Evolutionary conservation across 2,797 vertebrate species (phyloP).

Genomic region (Steatocranus sp.): DNA sequence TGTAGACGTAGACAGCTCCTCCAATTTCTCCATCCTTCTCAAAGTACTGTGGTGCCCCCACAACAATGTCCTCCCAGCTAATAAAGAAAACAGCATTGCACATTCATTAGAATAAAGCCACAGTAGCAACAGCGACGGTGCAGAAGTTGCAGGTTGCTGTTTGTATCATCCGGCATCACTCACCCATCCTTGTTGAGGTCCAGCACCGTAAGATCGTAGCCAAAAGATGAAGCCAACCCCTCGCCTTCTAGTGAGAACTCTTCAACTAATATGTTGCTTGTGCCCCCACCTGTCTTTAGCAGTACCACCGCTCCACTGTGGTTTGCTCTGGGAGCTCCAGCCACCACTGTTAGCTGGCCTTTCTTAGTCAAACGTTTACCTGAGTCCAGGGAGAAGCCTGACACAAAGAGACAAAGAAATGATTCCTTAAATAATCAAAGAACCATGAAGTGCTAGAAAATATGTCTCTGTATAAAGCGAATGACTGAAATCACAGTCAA

Average conservation of each 20-base stretch:
- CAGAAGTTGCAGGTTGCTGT: background rate
- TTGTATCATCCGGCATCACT: slow-evolving; percentile 3
- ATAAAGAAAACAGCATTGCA: background rate
- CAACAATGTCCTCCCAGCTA: slow-evolving; percentile 95
- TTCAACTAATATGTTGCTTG: slow-evolving; percentile 21
- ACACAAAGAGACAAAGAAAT: background rate
- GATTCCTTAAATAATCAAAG: background rate
- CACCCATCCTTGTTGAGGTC: slow-evolving; percentile 93
- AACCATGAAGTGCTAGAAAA: background rate
- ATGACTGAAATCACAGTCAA: background rate
- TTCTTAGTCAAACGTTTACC: slow-evolving; percentile 81
- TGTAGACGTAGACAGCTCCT: slow-evolving; percentile 88
- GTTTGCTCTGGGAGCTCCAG: slow-evolving; percentile 92
- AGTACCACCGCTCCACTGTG: slow-evolving; percentile 92
- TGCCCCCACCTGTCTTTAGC: slow-evolving; percentile 69
- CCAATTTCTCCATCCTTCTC: slow-evolving; percentile 85
- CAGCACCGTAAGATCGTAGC: slow-evolving; percentile 91
- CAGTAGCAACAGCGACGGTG: background rate
- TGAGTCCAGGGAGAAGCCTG: slow-evolving; percentile 95
- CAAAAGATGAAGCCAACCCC: slow-evolving; percentile 93
- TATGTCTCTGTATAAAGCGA: background rate
- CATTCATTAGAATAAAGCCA: background rate
- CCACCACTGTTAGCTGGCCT: slow-evolving; percentile 86
- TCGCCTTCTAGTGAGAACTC: slow-evolving; percentile 87
- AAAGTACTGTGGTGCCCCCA: slow-evolving; percentile 96